phyloP scores from a whole-genome alignment of 2,888 invertebrate genomes.

The Dasysyrphus tricinctus region DNA sequence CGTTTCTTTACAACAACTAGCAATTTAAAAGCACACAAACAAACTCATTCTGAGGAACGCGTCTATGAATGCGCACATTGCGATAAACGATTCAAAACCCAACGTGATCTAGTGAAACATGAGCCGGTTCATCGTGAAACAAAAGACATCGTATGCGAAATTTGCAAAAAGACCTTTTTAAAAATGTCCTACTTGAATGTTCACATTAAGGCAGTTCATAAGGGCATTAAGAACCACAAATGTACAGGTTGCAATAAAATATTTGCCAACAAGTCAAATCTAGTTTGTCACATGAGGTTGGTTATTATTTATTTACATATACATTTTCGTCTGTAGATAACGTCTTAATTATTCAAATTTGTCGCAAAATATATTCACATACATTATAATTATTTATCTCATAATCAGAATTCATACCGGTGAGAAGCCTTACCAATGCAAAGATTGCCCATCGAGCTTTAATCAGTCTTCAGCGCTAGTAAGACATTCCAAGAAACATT shows the following conservation, averaged over 20 bases:
- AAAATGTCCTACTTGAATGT: conserved; percentile 77
- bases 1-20: conserved; percentile 78
- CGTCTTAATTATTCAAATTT: background rate
- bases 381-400: background rate
- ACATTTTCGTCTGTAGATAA: background rate
- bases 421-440: conserved; percentile 78
- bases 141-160: conserved; percentile 76
- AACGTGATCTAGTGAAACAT: conserved; percentile 77
- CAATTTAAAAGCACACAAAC: conserved; percentile 78
- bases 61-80: conserved; percentile 77
- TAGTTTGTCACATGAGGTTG: conserved; percentile 78
- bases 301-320: background rate
- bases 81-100: conserved; percentile 77
- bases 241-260: conserved; percentile 78
- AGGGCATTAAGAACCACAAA: conserved; percentile 77
- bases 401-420: conserved; percentile 77
- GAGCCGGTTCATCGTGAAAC: conserved; percentile 76
- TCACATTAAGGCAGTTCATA: conserved; percentile 78
- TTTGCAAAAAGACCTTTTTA: conserved; percentile 77
- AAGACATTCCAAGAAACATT: conserved; percentile 78
- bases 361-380: no score
- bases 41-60: conserved; percentile 76
- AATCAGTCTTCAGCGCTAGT: conserved; percentile 78
- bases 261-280: conserved; percentile 78
- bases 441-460: conserved; percentile 78